These are phyloP conservation scores for Philantomba maxwellii DNA, from an alignment of 2,113 vertebrate genomes.

Conservation along the genomic window DNA sequence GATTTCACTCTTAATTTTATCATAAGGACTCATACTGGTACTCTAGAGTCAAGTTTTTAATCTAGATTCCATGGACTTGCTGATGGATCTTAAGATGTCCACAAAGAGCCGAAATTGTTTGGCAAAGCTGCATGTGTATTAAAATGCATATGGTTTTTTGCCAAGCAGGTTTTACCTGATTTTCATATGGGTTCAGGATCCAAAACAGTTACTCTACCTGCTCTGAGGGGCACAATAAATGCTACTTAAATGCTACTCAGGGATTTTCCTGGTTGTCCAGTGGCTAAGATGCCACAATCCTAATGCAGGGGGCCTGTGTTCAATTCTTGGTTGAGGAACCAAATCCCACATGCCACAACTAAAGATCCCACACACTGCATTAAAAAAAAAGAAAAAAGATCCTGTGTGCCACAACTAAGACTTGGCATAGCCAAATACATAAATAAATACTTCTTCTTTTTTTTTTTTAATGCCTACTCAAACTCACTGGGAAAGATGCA, in stretches of 20 bases:
- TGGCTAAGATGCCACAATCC: background rate
- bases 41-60: background rate
- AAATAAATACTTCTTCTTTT: background rate
- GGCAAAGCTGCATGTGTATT: background rate
- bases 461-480: background rate
- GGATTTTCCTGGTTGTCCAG: background rate
- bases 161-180: background rate
- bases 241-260: background rate
- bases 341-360: background rate
- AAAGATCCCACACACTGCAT: background rate
- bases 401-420: background rate
- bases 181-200: background rate
- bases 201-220: background rate
- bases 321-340: background rate
- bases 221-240: background rate
- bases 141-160: background rate
- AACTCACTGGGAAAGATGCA: background rate
- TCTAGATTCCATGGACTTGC: background rate
- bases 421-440: background rate
- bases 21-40: background rate
- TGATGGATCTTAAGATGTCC: background rate
- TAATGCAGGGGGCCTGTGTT: background rate
- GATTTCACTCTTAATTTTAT: background rate
- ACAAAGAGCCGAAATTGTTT: background rate
- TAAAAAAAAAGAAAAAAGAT: background rate